phyloP scores from a whole-genome alignment of 2,113 vertebrate genomes.

The Proterorhinus semilunaris region DNA sequence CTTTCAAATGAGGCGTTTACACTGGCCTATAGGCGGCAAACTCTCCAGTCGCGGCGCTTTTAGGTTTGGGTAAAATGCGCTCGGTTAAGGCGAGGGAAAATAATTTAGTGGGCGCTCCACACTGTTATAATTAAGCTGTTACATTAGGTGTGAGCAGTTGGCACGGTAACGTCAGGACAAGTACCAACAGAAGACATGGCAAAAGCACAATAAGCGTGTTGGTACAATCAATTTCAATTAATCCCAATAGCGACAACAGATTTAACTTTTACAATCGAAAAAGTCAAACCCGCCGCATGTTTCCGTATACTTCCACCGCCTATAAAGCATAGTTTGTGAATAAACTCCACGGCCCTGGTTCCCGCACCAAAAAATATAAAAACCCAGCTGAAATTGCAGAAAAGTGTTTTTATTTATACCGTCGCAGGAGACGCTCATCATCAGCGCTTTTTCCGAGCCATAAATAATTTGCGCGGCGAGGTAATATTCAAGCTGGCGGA shows the following conservation, averaged over 20 bases:
- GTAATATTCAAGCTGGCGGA: conserved; percentile 85
- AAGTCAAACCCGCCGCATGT: neutral
- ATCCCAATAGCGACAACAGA: neutral
- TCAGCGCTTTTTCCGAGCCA: conserved; percentile 77
- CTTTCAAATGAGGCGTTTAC: too few species aligned
- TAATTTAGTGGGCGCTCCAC: too few species aligned
- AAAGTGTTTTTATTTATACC: conserved; percentile 75
- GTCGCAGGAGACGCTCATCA: conserved; percentile 72
- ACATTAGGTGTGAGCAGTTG: too few species aligned
- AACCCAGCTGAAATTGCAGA: conserved; percentile 60
- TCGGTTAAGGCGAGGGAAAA: too few species aligned
- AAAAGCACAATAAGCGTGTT: neutral
- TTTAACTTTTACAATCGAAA: conserved; percentile 1
- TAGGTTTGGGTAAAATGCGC: too few species aligned
- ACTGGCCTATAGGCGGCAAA: too few species aligned
- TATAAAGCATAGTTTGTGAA: conserved; percentile 23
- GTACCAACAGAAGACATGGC: too few species aligned
- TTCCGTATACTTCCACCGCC: neutral
- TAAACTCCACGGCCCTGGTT: conserved; percentile 51
- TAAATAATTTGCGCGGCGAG: conserved; percentile 83
- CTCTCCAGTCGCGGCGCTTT: too few species aligned
- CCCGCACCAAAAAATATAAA: conserved; percentile 19
- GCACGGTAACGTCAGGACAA: too few species aligned
- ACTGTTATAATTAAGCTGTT: too few species aligned
- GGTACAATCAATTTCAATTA: neutral